These are phyloP conservation scores for Acronicta aceris DNA, from an alignment of 2,888 invertebrate genomes.

Conservation along the genomic window DNA sequence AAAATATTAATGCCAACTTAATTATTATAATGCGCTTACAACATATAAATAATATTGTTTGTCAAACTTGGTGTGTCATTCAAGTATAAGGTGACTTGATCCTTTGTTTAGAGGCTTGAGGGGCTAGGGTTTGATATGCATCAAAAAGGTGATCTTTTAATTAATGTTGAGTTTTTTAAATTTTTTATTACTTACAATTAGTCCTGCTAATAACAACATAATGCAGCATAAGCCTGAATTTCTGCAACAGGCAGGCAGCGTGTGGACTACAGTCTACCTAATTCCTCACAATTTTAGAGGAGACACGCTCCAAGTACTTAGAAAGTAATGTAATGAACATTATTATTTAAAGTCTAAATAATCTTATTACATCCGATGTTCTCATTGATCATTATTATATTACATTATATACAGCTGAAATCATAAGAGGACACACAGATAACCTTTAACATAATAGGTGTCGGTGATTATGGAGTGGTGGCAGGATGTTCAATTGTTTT, in stretches of 20 bases:
- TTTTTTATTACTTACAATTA: conserved; percentile 1
- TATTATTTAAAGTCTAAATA: too few relatives aligned
- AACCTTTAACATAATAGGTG: conserved; percentile 38
- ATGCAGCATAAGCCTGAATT: too few relatives aligned
- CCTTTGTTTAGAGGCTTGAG: conserved; percentile 21
- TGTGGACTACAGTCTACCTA: too few relatives aligned
- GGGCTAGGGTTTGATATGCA: conserved; percentile 18
- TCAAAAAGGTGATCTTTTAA: conserved; percentile 36
- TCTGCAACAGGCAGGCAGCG: too few relatives aligned
- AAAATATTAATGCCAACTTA: conserved; percentile 6
- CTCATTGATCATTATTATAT: conserved; percentile 1
- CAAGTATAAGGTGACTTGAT: conserved; percentile 30
- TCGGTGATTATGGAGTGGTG: conserved; percentile 36
- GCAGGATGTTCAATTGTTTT: conserved; percentile 58
- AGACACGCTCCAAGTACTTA: too few relatives aligned
- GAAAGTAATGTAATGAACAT: too few relatives aligned
- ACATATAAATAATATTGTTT: conserved; percentile 29
- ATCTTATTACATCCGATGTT: background rate
- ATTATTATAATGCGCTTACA: conserved; percentile 16
- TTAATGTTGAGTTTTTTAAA: conserved; percentile 13
- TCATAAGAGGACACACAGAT: conserved; percentile 17
- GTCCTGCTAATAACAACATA: too few relatives aligned
- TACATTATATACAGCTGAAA: conserved; percentile 21
- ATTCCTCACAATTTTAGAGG: background rate
- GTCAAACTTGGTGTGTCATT: conserved; percentile 27